Evolutionary conservation across 2,888 invertebrate genomes (phyloP).

Genomic region (Alsophila aescularia): DNA sequence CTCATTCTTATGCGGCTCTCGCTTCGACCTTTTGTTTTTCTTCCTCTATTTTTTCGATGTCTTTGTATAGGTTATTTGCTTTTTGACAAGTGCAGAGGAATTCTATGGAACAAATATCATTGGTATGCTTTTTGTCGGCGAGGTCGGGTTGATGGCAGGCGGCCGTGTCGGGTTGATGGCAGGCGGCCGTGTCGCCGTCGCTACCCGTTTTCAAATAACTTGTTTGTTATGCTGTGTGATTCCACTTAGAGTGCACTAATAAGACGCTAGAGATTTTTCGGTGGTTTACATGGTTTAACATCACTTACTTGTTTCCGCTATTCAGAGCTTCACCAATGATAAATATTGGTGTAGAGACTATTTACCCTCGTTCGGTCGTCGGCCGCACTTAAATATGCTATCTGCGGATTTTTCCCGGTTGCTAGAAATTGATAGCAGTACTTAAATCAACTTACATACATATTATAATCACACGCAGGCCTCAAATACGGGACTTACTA

Average conservation of each 20-base stretch:
- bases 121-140: conserved; percentile 51
- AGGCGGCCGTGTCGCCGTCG: conserved; percentile 5
- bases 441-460: too few relatives aligned
- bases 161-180: not conserved
- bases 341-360: too few relatives aligned
- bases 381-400: too few relatives aligned
- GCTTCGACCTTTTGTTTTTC: conserved; percentile 69
- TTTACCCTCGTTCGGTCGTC: too few relatives aligned
- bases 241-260: conserved; percentile 9
- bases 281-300: conserved; percentile 7
- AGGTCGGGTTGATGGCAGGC: not conserved
- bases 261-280: not conserved
- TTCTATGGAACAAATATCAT: conserved; percentile 69
- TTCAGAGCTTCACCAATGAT: too few relatives aligned
- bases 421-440: too few relatives aligned
- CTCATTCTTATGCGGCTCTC: conserved; percentile 65
- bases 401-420: too few relatives aligned
- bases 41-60: conserved; percentile 61
- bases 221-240: conserved; percentile 18
- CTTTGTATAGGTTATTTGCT: conserved; percentile 77
- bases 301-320: conserved; percentile 9
- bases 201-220: conserved; percentile 36
- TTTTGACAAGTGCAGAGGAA: conserved; percentile 75
- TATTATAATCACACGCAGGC: too few relatives aligned
- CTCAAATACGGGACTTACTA: too few relatives aligned